Percentiles rank a stretch among this genome's conserved stretches.
These are phyloP conservation scores for Zosterops lateralis DNA, from an alignment of 2,113 vertebrate species.

Conservation along the genomic window DNA sequence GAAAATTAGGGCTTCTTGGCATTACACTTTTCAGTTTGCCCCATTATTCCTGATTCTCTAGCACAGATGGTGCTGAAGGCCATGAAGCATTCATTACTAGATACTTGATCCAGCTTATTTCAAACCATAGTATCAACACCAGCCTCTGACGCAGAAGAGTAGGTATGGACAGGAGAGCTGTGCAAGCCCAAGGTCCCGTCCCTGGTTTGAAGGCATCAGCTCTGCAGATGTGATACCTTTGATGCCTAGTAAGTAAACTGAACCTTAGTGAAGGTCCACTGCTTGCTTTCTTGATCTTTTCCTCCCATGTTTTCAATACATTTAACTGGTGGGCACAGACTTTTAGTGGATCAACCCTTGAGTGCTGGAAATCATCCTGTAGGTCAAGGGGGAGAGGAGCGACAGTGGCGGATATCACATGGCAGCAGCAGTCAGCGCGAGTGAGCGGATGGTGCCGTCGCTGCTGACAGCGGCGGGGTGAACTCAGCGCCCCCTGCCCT, in stretches of 20 bases:
- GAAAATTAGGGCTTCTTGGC: not conserved
- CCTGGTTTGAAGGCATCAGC: rapidly evolving
- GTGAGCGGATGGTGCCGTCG: rapidly evolving
- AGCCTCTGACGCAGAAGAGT: not conserved
- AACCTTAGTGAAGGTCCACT: not conserved
- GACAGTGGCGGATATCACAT: rapidly evolving
- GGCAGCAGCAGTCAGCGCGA: not conserved
- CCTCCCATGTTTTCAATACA: not conserved
- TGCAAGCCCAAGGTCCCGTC: not conserved
- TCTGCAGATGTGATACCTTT: not conserved
- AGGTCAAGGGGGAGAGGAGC: rapidly evolving
- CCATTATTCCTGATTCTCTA: not conserved
- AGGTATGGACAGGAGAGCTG: not conserved
- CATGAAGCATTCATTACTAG: not conserved
- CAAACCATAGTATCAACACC: not conserved
- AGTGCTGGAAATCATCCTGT: not conserved
- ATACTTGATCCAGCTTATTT: not conserved
- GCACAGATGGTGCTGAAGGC: not conserved
- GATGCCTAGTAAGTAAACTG: not conserved
- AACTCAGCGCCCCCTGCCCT: rapidly evolving
- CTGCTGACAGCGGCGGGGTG: rapidly evolving
- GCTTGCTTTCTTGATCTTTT: not conserved
- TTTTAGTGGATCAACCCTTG: rapidly evolving
- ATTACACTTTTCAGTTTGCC: not conserved
- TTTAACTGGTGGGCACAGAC: too few relatives aligned